Base-by-base conservation (phyloP, 2,113 vertebrate species). In the Amazona guildingii region DNA sequence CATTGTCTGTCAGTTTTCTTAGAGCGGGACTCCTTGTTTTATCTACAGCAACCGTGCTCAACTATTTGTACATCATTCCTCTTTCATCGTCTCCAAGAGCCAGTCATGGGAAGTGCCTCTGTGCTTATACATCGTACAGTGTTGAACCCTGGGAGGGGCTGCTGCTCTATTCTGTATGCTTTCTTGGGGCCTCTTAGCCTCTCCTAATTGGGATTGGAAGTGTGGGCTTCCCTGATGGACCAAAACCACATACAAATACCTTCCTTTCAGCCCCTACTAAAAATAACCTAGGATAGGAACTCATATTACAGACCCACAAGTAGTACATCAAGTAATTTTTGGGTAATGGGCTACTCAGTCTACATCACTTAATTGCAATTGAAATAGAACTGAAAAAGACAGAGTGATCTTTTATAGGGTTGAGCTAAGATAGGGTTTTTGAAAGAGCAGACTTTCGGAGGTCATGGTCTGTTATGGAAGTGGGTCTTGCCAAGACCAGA, bases 21-120 rank as follows among this genome's bases (percentile, higher is more conserved):
- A 33, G 23, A 68, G 35, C 28, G 72, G 69, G 39, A 54, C 70
- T 69, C 54, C 41, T 41, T 46, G 17, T 67, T 94, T 95, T 91
- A 44, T 90, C 68, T 79, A 11, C 88, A 81, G 87, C 61, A 96
- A 92, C 87, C 43, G 21, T 57, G 61, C 77, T 94, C 35, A 88
- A 87, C 62, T 87, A 46, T 75, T 86, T 79, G 5, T 54, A 31
- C 52, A 15, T 89, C n/a, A 19, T 74, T 84, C 41, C 8, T 68
- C 43, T 79, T 82, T 57, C 20, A 49, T 74, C 43, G 6, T 54
- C 48, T 86, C 41, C 24, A n/a, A 61, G 57, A 85, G 29, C 21
- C 64, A 78, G 64, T 48, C 41, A 46, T 62, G 57, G 24, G 31
- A 44, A 68, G 43, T 76, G 28, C 29, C 37, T 79, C 75, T 80